Percentiles rank a stretch among this genome's conserved stretches.
phyloP scores from a whole-genome alignment of 2,797 vertebrate species.

The Falco rusticolus region DNA sequence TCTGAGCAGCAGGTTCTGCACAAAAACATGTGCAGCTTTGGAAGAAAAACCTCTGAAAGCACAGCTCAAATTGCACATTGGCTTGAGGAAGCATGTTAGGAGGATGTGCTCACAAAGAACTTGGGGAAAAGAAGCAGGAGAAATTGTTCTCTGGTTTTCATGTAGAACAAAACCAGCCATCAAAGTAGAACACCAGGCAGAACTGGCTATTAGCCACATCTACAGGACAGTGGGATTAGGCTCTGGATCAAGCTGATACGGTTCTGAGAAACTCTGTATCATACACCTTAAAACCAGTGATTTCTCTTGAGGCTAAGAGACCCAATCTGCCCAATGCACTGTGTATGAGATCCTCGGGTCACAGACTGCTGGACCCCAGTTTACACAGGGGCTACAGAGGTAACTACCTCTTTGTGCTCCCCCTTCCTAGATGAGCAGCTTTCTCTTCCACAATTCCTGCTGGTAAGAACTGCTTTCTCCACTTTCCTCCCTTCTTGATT shows the following conservation, averaged over 20 bases:
- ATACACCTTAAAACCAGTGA: fast-evolving
- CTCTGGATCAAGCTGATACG: neutral
- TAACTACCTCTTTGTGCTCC: neutral
- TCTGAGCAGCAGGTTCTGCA: neutral
- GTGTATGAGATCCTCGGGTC: fast-evolving
- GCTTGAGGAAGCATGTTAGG: neutral
- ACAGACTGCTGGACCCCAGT: neutral
- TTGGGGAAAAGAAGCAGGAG: neutral
- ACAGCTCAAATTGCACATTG: neutral
- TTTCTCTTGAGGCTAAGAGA: neutral
- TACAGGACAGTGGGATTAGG: neutral
- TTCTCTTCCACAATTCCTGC: neutral
- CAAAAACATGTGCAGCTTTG: neutral
- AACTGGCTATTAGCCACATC: fast-evolving
- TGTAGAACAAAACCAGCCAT: fast-evolving
- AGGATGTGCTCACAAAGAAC: neutral
- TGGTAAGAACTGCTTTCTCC: neutral
- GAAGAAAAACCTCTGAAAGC: neutral
- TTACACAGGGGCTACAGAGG: no score
- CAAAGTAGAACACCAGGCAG: neutral
- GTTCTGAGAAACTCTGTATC: neutral
- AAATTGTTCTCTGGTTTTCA: fast-evolving
- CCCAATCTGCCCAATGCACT: fast-evolving
- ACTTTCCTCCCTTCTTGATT: neutral
- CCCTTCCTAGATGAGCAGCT: neutral